Conservation (phyloP, 2,113 vertebrate genomes). For the Rutilus rutilus region DNA sequence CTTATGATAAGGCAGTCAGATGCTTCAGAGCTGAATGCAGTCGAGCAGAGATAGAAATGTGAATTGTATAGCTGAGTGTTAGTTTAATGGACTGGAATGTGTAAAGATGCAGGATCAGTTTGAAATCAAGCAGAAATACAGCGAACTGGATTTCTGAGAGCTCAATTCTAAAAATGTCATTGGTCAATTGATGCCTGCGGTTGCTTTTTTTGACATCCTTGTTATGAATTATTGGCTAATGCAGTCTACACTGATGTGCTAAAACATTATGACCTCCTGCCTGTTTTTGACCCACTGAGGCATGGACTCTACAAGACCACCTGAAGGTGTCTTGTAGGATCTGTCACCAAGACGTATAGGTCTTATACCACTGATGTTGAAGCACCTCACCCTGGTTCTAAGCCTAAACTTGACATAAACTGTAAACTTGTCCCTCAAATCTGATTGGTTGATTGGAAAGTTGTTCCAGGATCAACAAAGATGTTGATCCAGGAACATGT, state of each 20-base stretch:
- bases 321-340: too few species aligned
- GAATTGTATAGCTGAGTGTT: neutral
- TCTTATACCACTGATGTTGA: too few species aligned
- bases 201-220: neutral
- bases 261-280: too few species aligned
- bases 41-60: neutral
- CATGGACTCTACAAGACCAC: too few species aligned
- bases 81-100: neutral
- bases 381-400: too few species aligned
- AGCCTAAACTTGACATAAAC: too few species aligned
- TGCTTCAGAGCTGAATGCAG: neutral
- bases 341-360: too few species aligned
- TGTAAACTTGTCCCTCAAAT: too few species aligned
- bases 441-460: too few species aligned
- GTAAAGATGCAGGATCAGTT: neutral
- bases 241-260: neutral
- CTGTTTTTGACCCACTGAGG: too few species aligned
- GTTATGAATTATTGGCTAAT: neutral
- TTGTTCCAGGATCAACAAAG: too few species aligned
- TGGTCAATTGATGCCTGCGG: neutral
- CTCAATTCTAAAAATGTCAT: neutral
- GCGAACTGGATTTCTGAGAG: neutral
- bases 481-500: too few species aligned
- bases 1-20: neutral
- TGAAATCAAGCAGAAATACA: neutral